phyloP scores from a whole-genome alignment of 2,888 invertebrate genomes.

The Chrysolina oricalcia region DNA sequence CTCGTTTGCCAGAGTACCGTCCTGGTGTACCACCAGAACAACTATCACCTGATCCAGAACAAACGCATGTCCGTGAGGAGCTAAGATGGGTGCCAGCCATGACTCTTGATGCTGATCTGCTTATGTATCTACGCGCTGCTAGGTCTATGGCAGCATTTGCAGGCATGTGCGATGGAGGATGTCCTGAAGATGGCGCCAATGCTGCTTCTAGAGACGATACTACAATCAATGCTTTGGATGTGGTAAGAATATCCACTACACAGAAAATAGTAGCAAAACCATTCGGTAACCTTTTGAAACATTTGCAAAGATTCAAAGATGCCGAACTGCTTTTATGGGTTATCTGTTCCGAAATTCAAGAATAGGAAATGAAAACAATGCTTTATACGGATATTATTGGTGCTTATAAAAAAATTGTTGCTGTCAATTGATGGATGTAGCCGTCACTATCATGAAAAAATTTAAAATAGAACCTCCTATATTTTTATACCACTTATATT shows the following conservation, averaged over 20 bases:
- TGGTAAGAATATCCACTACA: slow-evolving; percentile 73
- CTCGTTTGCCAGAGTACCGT: slow-evolving; percentile 71
- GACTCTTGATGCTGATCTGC: slow-evolving; percentile 93
- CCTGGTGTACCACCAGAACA: slow-evolving; percentile 73
- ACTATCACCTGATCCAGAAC: slow-evolving; percentile 75
- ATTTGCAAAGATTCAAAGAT: no score
- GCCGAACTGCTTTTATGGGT: no score
- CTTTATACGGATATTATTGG: no score
- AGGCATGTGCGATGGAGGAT: slow-evolving; percentile 98
- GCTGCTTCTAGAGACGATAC: slow-evolving; percentile 98
- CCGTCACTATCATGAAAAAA: no score
- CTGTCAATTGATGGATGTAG: no score
- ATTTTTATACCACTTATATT: no score
- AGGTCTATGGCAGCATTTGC: slow-evolving; percentile 99
- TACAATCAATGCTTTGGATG: slow-evolving; percentile 96
- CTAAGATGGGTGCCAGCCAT: slow-evolving; percentile 92
- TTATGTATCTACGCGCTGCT: slow-evolving; percentile 97
- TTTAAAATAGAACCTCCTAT: no score
- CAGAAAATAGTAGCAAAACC: not conserved
- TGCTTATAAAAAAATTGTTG: no score
- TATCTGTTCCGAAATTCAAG: no score
- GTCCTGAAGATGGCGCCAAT: slow-evolving; percentile 96
- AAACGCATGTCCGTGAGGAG: slow-evolving; percentile 82
- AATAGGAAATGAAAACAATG: no score
- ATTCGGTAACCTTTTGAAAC: no score